Evolutionary conservation across 2,113 vertebrate genomes (phyloP).

Genomic region (Megaceryle torquata): DNA sequence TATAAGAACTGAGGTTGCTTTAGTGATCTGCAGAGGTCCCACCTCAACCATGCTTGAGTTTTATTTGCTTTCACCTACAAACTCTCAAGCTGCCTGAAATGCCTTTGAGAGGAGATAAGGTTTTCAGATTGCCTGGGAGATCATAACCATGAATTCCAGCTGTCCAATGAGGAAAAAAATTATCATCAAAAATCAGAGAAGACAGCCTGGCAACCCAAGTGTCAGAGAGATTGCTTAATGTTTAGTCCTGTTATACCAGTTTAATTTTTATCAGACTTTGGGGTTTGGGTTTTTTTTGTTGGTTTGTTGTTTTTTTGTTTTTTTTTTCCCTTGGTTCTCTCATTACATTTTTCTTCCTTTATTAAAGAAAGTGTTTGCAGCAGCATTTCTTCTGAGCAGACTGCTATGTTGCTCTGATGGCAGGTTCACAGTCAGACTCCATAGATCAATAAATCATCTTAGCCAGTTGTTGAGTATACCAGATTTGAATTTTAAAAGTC

Average conservation of each 20-base stretch:
- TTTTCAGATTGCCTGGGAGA: conserved; percentile 9
- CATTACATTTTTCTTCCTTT: background rate
- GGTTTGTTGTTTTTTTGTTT: too few relatives aligned
- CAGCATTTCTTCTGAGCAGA: background rate
- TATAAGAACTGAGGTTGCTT: background rate
- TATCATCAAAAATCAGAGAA: background rate
- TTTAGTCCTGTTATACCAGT: background rate
- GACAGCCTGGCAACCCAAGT: background rate
- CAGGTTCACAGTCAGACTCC: background rate
- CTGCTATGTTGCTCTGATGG: background rate
- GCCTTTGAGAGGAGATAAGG: conserved; percentile 2
- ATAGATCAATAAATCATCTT: conserved; percentile 33
- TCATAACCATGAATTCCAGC: background rate
- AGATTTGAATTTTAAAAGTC: conserved; percentile 53
- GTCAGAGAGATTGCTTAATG: background rate
- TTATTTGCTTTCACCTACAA: conserved; percentile 29
- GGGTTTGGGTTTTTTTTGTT: background rate
- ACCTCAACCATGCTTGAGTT: background rate
- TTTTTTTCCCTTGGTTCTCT: background rate
- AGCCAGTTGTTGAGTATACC: conserved; percentile 28
- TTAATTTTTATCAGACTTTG: conserved; percentile 13
- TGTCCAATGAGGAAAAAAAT: background rate
- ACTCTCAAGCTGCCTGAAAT: conserved; percentile 8
- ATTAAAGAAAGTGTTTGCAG: background rate
- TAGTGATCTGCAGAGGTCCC: background rate